A percentile compares a stretch with the other conserved stretches of the same genome.
phyloP scores from a whole-genome alignment of 2,797 vertebrate genomes.

The Poeciliopsis infans region DNA sequence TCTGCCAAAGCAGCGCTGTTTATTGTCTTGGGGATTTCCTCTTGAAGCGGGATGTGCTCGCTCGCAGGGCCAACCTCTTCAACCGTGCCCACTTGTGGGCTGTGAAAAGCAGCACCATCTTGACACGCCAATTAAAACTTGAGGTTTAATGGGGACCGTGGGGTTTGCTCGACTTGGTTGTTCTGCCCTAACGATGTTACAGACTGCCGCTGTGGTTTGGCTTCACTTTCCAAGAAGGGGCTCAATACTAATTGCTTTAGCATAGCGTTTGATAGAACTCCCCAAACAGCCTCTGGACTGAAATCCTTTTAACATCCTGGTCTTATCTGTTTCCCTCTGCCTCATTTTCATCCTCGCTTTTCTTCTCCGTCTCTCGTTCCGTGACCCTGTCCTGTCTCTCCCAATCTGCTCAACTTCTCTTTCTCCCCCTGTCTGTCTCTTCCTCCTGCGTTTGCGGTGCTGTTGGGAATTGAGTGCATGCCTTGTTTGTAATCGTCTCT shows the following conservation, averaged over 20 bases:
- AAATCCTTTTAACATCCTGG: slow-evolving; percentile 78
- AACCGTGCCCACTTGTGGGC: slow-evolving; percentile 27
- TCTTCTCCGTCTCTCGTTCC: slow-evolving; percentile 35
- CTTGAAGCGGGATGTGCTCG: slow-evolving; percentile 39
- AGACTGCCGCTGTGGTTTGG: slow-evolving; percentile 66
- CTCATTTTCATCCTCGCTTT: slow-evolving; percentile 55
- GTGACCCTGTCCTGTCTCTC: slow-evolving; percentile 50
- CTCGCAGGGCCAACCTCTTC: slow-evolving; percentile 39
- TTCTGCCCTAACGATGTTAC: slow-evolving; percentile 72
- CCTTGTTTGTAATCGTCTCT: slow-evolving; percentile 73
- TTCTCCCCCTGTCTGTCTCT: slow-evolving; percentile 44
- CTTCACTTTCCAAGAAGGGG: slow-evolving; percentile 73
- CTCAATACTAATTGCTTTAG: slow-evolving; percentile 85
- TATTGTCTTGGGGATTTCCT: slow-evolving; percentile 45
- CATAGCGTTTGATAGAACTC: slow-evolving; percentile 71
- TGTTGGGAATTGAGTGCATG: slow-evolving; percentile 71
- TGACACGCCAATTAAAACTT: slow-evolving; percentile 75
- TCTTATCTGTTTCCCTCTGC: slow-evolving; percentile 70
- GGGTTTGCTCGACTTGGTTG: slow-evolving; percentile 68
- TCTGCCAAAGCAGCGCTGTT: slow-evolving; percentile 39
- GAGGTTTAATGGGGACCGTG: slow-evolving; percentile 68
- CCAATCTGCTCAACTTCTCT: slow-evolving; percentile 55
- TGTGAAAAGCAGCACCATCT: slow-evolving; percentile 51
- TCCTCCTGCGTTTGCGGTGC: slow-evolving; percentile 30
- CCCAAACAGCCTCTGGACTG: slow-evolving; percentile 68